phyloP scores from a whole-genome alignment of 2,113 vertebrate species.

The Dipodomys stephensi region DNA sequence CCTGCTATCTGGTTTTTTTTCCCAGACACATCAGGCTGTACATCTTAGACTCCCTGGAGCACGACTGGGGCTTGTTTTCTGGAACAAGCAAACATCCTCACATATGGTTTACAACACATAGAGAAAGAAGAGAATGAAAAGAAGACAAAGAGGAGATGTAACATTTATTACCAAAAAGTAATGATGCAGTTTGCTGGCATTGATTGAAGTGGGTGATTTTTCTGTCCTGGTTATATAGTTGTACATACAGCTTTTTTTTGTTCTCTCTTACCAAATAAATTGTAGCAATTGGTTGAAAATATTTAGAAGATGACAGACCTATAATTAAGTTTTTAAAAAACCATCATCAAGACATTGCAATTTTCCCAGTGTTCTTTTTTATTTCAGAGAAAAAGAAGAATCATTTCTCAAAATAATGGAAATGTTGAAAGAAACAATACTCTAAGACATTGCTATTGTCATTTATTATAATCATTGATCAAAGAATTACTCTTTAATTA shows the following conservation, averaged over 20 bases:
- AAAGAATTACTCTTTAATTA: constrained; percentile 43
- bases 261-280: constrained; percentile 57
- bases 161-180: constrained; percentile 13
- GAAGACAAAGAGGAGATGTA: background rate
- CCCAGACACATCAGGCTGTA: background rate
- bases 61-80: background rate
- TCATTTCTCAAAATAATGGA: constrained; percentile 50
- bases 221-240: constrained; percentile 60
- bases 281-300: constrained; percentile 59
- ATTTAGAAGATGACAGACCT: constrained; percentile 31
- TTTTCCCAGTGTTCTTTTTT: constrained; percentile 73
- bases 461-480: constrained; percentile 60
- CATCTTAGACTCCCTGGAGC: constrained; percentile 13
- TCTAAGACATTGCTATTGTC: background rate
- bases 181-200: background rate
- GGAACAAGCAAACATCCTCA: background rate
- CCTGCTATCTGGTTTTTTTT: background rate
- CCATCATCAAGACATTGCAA: background rate
- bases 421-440: background rate
- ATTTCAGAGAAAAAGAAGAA: constrained; percentile 59
- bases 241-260: constrained; percentile 40
- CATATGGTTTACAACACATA: constrained; percentile 26
- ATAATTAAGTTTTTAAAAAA: constrained; percentile 69
- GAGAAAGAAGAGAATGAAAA: background rate
- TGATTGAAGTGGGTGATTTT: constrained; percentile 45